A percentile compares a stretch with the other conserved stretches of the same genome.
Conservation (phyloP, 1,140 invertebrate species). For the Drosophila funebris region DNA sequence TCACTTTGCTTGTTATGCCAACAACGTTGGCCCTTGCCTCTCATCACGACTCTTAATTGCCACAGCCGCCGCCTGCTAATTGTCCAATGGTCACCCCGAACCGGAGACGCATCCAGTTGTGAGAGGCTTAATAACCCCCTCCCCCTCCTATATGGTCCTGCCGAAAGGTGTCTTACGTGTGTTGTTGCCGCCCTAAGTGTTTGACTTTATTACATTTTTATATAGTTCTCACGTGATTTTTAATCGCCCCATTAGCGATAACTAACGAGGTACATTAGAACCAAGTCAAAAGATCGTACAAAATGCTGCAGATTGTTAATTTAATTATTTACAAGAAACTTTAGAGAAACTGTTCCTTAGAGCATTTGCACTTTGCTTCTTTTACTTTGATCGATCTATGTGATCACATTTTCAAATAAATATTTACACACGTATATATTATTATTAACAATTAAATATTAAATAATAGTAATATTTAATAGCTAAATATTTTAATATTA, state of each 20-base stretch:
- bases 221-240: slow-evolving; percentile 50
- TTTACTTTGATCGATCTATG: too few relatives aligned
- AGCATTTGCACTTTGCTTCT: too few relatives aligned
- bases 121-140: neutral
- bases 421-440: too few relatives aligned
- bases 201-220: slow-evolving; percentile 35
- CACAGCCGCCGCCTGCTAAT: slow-evolving; percentile 25
- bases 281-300: neutral
- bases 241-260: slow-evolving; percentile 55
- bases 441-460: too few relatives aligned
- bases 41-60: slow-evolving; percentile 50
- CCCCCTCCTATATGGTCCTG: neutral
- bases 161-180: slow-evolving; percentile 54
- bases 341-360: too few relatives aligned
- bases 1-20: slow-evolving; percentile 68
- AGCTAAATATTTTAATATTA: too few relatives aligned
- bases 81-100: slow-evolving; percentile 6
- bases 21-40: slow-evolving; percentile 16
- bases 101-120: neutral
- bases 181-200: slow-evolving; percentile 44
- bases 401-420: too few relatives aligned
- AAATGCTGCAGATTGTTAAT: slow-evolving; percentile 2
- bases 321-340: neutral
- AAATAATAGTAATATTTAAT: too few relatives aligned
- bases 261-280: slow-evolving; percentile 27